phyloP scores from a whole-genome alignment of 2,113 vertebrate species.

The Arothron firmamentum region DNA sequence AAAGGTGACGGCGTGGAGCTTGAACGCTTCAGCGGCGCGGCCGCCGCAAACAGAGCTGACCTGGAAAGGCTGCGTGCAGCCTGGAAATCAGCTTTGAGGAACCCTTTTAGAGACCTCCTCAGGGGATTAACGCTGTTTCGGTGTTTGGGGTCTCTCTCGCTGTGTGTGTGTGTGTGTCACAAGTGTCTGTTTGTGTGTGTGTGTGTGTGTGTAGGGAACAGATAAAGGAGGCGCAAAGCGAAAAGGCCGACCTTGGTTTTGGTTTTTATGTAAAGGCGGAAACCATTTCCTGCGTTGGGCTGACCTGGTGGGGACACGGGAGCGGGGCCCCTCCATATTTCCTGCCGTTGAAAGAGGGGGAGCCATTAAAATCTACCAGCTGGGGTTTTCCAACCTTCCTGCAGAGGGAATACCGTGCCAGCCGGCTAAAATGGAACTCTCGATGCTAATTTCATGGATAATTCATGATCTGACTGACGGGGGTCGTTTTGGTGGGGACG shows the following conservation, averaged over 20 bases:
- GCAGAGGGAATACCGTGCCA: conserved; percentile 19
- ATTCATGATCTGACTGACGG: conserved; percentile 13
- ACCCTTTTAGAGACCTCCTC: conserved; percentile 63
- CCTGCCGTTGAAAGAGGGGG: background rate
- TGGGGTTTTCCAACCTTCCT: conserved; percentile 41
- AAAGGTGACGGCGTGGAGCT: conserved; percentile 60
- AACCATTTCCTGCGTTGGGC: background rate
- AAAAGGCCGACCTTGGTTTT: background rate
- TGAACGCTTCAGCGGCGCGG: conserved; percentile 55
- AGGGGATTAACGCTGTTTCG: conserved; percentile 58
- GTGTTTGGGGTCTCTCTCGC: conserved; percentile 49
- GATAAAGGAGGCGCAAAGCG: background rate
- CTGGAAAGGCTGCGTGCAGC: conserved; percentile 52
- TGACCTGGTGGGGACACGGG: conserved; percentile 32
- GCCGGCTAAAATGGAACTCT: background rate
- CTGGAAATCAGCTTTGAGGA: conserved; percentile 63
- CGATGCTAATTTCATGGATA: conserved; percentile 39
- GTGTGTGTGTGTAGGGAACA: conserved; percentile 20
- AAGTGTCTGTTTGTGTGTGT: conserved; percentile 15
- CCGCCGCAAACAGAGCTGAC: conserved; percentile 66
- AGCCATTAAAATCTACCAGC: conserved; percentile 14
- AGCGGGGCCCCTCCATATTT: conserved; percentile 31
- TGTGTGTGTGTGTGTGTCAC: conserved; percentile 11
- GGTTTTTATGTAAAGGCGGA: too few relatives aligned
- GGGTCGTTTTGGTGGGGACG: conserved; percentile 6